phyloP scores from a whole-genome alignment of 2,113 vertebrate genomes.

The Gobiocypris rarus region DNA sequence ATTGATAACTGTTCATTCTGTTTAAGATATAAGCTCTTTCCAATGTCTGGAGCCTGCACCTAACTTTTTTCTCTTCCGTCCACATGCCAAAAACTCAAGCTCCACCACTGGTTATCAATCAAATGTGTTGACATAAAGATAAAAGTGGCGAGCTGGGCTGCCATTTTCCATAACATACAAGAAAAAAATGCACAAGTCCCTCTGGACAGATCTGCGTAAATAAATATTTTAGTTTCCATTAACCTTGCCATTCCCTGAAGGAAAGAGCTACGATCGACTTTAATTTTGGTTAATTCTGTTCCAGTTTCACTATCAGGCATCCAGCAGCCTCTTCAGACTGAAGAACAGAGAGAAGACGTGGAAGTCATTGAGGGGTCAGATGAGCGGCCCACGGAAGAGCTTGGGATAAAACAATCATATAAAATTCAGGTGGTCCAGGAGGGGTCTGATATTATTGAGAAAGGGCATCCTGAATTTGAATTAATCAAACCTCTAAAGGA shows the following conservation, averaged over 20 bases:
- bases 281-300: background rate
- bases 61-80: background rate
- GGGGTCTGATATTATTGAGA: background rate
- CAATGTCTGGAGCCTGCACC: background rate
- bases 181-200: conserved; percentile 1
- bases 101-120: background rate
- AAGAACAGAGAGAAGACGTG: conserved; percentile 20
- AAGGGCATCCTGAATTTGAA: conserved; percentile 9
- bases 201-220: background rate
- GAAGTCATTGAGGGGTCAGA: background rate
- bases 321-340: conserved; percentile 4
- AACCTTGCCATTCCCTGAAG: background rate
- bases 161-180: conserved; percentile 11
- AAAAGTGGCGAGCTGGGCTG: background rate
- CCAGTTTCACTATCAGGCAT: background rate
- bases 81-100: conserved; percentile 13
- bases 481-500: background rate
- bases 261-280: background rate
- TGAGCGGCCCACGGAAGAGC: background rate
- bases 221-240: conserved; percentile 24
- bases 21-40: background rate
- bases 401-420: conserved; percentile 24
- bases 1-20: background rate
- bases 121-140: conserved; percentile 13
- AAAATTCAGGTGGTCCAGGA: conserved; percentile 5